Conservation (phyloP, 2,888 invertebrate genomes). For the Crioceris asparagi region DNA sequence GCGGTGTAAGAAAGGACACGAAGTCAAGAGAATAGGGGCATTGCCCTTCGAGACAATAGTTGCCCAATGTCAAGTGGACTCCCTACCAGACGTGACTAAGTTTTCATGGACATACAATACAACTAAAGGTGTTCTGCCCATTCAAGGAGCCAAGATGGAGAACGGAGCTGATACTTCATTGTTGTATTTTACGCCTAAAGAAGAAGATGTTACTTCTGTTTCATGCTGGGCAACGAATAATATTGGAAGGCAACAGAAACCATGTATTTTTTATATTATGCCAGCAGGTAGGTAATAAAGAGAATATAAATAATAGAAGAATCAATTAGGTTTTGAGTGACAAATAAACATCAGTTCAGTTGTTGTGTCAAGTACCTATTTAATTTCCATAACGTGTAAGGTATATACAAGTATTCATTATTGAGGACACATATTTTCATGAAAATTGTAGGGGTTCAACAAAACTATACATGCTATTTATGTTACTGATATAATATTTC, state of each 20-base stretch:
- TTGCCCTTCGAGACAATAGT: conserved; percentile 62
- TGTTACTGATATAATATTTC: no score
- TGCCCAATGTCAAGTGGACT: conserved; percentile 72
- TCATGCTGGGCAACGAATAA: conserved; percentile 83
- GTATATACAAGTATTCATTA: no score
- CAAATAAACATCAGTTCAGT: no score
- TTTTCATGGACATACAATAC: conserved; percentile 83
- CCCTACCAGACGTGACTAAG: conserved; percentile 59
- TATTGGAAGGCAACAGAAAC: conserved; percentile 68
- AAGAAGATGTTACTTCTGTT: conserved; percentile 63
- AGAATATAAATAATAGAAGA: no score
- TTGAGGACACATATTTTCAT: no score
- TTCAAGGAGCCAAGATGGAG: conserved; percentile 49
- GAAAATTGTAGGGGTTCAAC: no score
- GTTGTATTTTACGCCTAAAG: conserved; percentile 47
- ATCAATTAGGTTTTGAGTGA: no score
- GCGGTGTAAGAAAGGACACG: conserved; percentile 62
- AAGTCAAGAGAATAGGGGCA: conserved; percentile 60
- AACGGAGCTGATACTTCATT: conserved; percentile 41
- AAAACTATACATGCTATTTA: no score
- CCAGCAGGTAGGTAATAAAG: conserved; percentile 58
- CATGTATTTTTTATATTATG: conserved; percentile 72
- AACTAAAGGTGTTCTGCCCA: conserved; percentile 59
- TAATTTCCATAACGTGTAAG: no score
- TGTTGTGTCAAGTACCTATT: no score